Evolutionary conservation across 35 echinoderm and acorn worm genomes (phyloP).

Genomic region (Patiria miniata): DNA sequence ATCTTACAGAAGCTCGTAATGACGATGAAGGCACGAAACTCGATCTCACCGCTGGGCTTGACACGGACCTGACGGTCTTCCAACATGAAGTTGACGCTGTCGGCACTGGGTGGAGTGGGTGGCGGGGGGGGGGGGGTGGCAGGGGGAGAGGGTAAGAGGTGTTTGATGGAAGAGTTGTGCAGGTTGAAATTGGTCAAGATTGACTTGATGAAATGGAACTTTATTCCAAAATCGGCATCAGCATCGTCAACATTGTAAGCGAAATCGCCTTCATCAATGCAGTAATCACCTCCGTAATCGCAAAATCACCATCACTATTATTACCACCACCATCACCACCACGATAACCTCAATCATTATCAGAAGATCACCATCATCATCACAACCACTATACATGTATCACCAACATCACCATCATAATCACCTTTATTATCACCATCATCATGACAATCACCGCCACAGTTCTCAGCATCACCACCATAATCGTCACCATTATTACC

Average conservation of each 20-base stretch:
- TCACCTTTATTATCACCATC: too few species aligned
- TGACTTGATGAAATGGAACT: neutral
- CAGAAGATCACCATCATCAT: too few species aligned
- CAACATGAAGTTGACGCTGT: conserved; percentile 38
- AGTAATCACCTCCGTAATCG: neutral
- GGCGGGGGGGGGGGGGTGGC: too few species aligned
- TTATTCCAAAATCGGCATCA: neutral
- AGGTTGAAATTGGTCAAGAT: too few species aligned
- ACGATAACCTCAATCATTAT: too few species aligned
- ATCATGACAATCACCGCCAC: neutral
- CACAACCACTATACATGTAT: too few species aligned
- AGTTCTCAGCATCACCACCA: too few species aligned
- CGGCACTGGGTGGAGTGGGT: conserved; percentile 9
- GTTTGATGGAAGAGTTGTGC: neutral
- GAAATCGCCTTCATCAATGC: neutral
- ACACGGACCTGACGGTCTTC: neutral
- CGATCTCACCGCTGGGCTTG: conserved; percentile 4
- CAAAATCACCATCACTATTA: neutral
- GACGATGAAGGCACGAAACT: conserved; percentile 51
- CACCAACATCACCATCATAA: too few species aligned
- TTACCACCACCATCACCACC: too few species aligned
- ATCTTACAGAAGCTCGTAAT: conserved; percentile 62
- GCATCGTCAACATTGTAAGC: neutral
- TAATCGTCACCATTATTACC: neutral
- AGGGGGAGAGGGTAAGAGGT: neutral